Percentiles rank a stretch among this genome's conserved stretches.
phyloP scores from a whole-genome alignment of 2,113 vertebrate genomes.

The Nanorana parkeri region DNA sequence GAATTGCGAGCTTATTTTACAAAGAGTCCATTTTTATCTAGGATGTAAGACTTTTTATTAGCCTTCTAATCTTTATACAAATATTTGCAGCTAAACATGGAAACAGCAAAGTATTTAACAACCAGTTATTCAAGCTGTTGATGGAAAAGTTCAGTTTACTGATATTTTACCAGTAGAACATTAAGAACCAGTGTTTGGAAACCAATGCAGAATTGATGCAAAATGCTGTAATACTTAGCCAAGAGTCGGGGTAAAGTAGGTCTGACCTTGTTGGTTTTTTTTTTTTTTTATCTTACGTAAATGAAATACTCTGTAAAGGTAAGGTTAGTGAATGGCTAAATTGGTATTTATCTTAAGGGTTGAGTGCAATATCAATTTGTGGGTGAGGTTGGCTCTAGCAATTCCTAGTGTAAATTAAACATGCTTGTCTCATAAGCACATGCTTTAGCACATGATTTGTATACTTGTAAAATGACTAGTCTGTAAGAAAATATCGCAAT shows the following conservation, averaged over 20 bases:
- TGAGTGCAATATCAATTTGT: background rate
- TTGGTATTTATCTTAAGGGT: background rate
- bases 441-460: background rate
- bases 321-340: background rate
- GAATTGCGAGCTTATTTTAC: too few species aligned
- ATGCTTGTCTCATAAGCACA: background rate
- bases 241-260: background rate
- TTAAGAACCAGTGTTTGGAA: background rate
- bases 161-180: background rate
- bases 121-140: background rate
- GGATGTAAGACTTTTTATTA: too few species aligned
- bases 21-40: too few species aligned
- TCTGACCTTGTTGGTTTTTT: background rate
- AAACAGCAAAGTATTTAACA: too few species aligned
- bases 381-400: slow-evolving; percentile 17
- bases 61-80: too few species aligned
- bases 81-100: too few species aligned
- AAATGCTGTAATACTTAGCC: too few species aligned
- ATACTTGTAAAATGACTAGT: too few species aligned
- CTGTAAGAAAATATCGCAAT: background rate
- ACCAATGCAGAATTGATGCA: background rate
- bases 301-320: background rate
- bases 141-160: background rate
- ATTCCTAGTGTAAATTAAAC: background rate
- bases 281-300: too few species aligned